Conservation (phyloP, 2,888 invertebrate species). For the Drosophila trichaetosa region DNA sequence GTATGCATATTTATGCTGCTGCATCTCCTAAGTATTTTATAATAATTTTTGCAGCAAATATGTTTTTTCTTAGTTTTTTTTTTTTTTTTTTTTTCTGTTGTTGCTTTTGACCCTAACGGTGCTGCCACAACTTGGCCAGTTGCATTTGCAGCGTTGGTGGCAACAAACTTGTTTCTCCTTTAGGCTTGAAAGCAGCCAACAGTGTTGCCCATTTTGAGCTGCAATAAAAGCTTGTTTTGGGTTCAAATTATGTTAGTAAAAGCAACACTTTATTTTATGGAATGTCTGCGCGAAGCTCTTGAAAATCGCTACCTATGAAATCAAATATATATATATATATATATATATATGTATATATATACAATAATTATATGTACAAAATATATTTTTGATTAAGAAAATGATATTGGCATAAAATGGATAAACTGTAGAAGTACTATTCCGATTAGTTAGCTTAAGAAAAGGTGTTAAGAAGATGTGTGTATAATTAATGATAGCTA, state of each 20-base stretch:
- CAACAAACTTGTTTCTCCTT: constrained; percentile 37
- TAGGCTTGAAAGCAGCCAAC: background rate
- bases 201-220: constrained; percentile 13
- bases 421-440: background rate
- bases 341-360: background rate
- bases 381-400: no score
- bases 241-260: background rate
- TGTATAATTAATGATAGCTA: background rate
- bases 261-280: constrained; percentile 6
- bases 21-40: constrained; percentile 78
- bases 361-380: no score
- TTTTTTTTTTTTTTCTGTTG: constrained; percentile 7
- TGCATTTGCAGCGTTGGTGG: constrained; percentile 53
- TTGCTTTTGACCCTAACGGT: constrained; percentile 68
- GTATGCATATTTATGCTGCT: constrained; percentile 77
- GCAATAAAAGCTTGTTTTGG: constrained; percentile 9
- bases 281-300: background rate
- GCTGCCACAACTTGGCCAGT: constrained; percentile 53
- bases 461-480: background rate
- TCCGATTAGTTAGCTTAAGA: background rate
- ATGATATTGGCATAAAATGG: no score
- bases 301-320: background rate
- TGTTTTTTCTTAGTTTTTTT: constrained; percentile 1
- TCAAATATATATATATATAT: background rate
- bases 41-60: constrained; percentile 51